Conservation (phyloP, 2,113 vertebrate species). For the Egretta garzetta region DNA sequence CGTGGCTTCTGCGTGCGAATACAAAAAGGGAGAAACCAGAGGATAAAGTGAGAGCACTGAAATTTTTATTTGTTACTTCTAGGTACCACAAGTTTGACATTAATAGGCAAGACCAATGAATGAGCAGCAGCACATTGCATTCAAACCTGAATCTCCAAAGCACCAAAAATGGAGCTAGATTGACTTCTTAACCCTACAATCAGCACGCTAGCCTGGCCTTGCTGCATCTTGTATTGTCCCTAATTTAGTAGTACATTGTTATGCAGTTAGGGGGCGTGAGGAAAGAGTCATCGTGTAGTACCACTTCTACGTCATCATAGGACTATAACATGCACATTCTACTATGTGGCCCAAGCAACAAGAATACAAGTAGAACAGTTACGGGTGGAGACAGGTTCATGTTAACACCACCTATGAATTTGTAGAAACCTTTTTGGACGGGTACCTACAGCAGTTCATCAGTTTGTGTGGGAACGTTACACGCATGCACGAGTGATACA, state of each 20-base stretch:
- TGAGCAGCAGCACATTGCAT: constrained; percentile 69
- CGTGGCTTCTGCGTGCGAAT: fast-evolving
- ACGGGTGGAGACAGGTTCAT: constrained; percentile 72
- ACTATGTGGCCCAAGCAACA: constrained; percentile 86
- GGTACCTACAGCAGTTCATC: constrained; percentile 80
- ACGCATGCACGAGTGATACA: constrained; percentile 85
- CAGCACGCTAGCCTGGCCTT: constrained; percentile 69
- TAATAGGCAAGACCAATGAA: constrained; percentile 76
- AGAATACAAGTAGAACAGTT: constrained; percentile 81
- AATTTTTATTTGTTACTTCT: constrained; percentile 78
- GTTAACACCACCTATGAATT: constrained; percentile 87
- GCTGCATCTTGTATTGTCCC: constrained; percentile 69
- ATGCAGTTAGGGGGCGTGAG: constrained; percentile 64
- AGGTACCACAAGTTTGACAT: constrained; percentile 74
- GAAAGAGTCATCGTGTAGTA: constrained; percentile 76
- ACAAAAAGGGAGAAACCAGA: constrained; percentile 39
- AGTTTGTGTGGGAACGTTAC: constrained; percentile 69
- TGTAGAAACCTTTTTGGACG: constrained; percentile 77
- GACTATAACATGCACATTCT: constrained; percentile 94
- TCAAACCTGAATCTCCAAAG: constrained; percentile 70
- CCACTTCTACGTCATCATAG: constrained; percentile 85
- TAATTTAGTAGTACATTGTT: constrained; percentile 74
- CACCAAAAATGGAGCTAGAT: constrained; percentile 75
- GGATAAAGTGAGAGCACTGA: constrained; percentile 70
- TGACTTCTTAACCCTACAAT: constrained; percentile 65